Evolutionary conservation across 2,888 invertebrate genomes (phyloP).

Genomic region (Orthonevra nobilis): DNA sequence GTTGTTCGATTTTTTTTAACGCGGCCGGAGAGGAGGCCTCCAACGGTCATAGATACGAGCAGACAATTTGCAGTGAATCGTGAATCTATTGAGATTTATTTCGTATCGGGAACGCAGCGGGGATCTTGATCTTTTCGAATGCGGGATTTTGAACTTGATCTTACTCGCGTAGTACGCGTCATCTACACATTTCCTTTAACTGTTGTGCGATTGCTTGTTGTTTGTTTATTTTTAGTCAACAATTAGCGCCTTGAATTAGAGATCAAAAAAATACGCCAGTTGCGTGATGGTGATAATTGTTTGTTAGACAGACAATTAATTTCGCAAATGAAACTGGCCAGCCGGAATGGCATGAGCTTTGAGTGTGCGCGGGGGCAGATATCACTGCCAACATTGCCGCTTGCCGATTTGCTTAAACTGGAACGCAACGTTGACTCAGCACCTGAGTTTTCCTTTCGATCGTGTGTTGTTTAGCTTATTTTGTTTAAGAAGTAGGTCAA

Average conservation of each 20-base stretch:
- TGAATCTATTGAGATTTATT: conserved; percentile 45
- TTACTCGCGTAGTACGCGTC: conserved; percentile 8
- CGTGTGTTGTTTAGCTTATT: too few relatives aligned
- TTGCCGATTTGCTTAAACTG: too few relatives aligned
- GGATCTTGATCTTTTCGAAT: conserved; percentile 39
- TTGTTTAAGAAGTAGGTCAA: too few relatives aligned
- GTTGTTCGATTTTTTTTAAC: conserved; percentile 49
- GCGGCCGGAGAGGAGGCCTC: too few relatives aligned
- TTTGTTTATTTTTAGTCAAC: conserved; percentile 20
- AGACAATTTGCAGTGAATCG: conserved; percentile 16
- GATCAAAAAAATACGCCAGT: too few relatives aligned
- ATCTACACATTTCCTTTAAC: background rate
- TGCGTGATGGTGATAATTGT: conserved; percentile 5
- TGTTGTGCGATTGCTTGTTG: conserved; percentile 17
- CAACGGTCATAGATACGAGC: too few relatives aligned
- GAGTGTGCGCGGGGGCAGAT: too few relatives aligned
- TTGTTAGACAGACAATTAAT: background rate
- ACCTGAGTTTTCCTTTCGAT: too few relatives aligned
- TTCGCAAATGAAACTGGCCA: background rate
- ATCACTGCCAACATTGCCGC: too few relatives aligned
- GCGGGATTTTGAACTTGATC: conserved; percentile 64
- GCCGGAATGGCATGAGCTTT: too few relatives aligned
- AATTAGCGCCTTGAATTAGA: conserved; percentile 40
- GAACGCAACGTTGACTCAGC: too few relatives aligned
- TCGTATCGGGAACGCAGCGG: too few relatives aligned